These are phyloP conservation scores for Stenodera caucasica DNA, from an alignment of 2,888 invertebrate species.

Conservation along the genomic window DNA sequence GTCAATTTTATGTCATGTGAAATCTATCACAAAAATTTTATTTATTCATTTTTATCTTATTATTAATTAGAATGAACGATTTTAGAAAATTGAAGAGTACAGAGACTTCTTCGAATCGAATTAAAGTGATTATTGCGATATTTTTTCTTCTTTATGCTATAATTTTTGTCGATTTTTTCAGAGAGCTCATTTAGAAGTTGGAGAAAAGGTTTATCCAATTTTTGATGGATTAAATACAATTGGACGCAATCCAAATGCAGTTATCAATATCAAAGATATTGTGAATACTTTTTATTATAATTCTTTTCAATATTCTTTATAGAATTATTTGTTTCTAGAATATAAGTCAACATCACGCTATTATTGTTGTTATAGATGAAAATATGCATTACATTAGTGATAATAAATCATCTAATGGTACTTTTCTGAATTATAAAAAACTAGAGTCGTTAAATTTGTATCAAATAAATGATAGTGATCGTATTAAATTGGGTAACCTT, in stretches of 20 bases:
- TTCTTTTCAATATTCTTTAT: background rate
- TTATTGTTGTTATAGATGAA: constrained; percentile 46
- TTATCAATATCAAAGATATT: constrained; percentile 46
- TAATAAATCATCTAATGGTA: constrained; percentile 51
- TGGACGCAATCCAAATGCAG: constrained; percentile 47
- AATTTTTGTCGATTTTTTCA: constrained; percentile 21
- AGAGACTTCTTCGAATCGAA: background rate
- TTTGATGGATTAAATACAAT: constrained; percentile 49
- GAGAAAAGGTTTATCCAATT: constrained; percentile 34
- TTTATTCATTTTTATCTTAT: background rate
- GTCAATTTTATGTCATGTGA: no score
- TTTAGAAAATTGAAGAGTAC: background rate
- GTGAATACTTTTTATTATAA: constrained; percentile 35
- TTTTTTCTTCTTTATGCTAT: background rate
- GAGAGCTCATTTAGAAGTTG: constrained; percentile 38
- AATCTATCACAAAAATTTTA: background rate
- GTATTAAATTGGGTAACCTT: constrained; percentile 44
- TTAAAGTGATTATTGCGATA: background rate
- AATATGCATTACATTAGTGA: constrained; percentile 48
- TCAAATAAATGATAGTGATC: constrained; percentile 36
- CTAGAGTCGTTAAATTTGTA: constrained; percentile 45
- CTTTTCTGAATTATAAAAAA: constrained; percentile 38
- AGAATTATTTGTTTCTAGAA: constrained; percentile 38
- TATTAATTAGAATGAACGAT: background rate
- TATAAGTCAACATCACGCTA: constrained; percentile 51